Conservation (phyloP, 2,888 invertebrate species). For the Acanthopleura granulata region DNA sequence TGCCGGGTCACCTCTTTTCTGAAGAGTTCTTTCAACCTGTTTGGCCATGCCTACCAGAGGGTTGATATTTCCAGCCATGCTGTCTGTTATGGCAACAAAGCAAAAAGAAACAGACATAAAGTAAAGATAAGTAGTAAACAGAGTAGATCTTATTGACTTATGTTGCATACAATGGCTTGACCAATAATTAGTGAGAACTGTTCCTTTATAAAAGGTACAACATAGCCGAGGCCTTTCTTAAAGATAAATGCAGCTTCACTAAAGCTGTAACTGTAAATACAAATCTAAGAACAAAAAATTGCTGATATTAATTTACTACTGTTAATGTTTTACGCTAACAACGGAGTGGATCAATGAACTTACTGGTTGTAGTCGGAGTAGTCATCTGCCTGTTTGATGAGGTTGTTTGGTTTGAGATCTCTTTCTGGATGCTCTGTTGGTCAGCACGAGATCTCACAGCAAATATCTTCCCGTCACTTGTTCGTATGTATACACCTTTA, state of each 20-base stretch:
- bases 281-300: too few relatives aligned
- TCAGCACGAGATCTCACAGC: constrained; percentile 75
- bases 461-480: constrained; percentile 94
- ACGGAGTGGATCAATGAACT: not conserved
- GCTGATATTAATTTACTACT: too few relatives aligned
- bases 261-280: too few relatives aligned
- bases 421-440: not conserved
- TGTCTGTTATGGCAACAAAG: not conserved
- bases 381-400: not conserved
- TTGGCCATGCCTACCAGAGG: constrained; percentile 14
- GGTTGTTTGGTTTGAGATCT: not conserved
- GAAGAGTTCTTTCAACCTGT: constrained; percentile 14
- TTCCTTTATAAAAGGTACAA: too few relatives aligned
- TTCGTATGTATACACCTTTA: constrained; percentile 95
- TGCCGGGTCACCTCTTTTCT: not conserved
- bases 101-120: not conserved
- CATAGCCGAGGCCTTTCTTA: too few relatives aligned
- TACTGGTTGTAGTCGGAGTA: constrained; percentile 6
- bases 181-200: too few relatives aligned
- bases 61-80: constrained; percentile 11
- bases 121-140: not conserved
- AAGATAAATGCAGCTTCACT: too few relatives aligned
- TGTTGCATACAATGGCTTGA: too few relatives aligned
- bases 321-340: too few relatives aligned
- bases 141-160: too few relatives aligned